phyloP scores from a whole-genome alignment of 1,140 invertebrate genomes.

The Charaxes varanes region DNA sequence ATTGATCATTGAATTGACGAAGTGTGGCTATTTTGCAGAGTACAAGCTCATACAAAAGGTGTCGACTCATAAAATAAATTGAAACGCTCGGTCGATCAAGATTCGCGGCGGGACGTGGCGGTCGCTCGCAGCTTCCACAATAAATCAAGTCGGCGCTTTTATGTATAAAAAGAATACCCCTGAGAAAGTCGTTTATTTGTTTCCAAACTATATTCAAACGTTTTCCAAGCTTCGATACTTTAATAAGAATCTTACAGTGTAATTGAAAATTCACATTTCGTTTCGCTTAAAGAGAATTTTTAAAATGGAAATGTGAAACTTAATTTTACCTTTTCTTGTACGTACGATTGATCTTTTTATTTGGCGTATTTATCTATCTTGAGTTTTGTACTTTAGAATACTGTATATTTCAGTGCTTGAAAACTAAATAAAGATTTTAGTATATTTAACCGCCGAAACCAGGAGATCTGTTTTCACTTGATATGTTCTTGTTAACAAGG shows the following conservation, averaged over 20 bases:
- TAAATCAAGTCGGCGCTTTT: slow-evolving; percentile 68
- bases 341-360: too few species aligned
- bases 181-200: slow-evolving; percentile 67
- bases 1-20: slow-evolving; percentile 13
- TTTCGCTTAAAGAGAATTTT: too few species aligned
- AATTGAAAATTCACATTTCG: slow-evolving; percentile 61
- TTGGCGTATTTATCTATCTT: too few species aligned
- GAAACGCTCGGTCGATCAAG: slow-evolving; percentile 63
- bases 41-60: slow-evolving; percentile 34
- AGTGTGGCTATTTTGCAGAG: slow-evolving; percentile 11
- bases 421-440: too few species aligned
- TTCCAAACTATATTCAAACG: slow-evolving; percentile 61
- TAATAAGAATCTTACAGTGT: slow-evolving; percentile 51
- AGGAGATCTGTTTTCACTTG: too few species aligned
- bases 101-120: slow-evolving; percentile 48
- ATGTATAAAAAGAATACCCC: slow-evolving; percentile 58
- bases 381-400: too few species aligned
- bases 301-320: too few species aligned
- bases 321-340: too few species aligned
- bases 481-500: too few species aligned
- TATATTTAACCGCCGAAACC: too few species aligned
- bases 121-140: slow-evolving; percentile 43
- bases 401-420: too few species aligned
- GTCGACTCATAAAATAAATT: slow-evolving; percentile 69
- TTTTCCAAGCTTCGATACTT: slow-evolving; percentile 47